These are phyloP conservation scores for Portunus trituberculatus DNA, from an alignment of 1,140 invertebrate genomes.

Conservation along the genomic window DNA sequence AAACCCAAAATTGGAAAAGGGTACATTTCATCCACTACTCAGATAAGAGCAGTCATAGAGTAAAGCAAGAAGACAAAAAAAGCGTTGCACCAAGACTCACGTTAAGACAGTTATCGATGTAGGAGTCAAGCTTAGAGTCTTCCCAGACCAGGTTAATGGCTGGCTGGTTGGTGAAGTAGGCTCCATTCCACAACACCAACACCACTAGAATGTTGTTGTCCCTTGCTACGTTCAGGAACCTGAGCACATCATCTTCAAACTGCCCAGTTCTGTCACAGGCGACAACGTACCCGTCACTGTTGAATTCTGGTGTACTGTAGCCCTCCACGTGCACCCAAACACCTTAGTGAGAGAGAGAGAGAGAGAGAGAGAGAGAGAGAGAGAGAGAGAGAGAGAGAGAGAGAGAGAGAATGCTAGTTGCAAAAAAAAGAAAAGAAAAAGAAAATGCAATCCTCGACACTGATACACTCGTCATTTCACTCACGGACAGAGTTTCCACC, in stretches of 20 bases:
- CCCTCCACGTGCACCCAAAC: constrained; percentile 82
- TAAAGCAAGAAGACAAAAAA: not conserved
- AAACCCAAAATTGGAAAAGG: not conserved
- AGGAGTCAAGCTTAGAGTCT: constrained; percentile 80
- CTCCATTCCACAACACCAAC: constrained; percentile 81
- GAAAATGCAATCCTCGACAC: no score
- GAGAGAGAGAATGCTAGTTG: no score
- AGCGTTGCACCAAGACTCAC: constrained; percentile 69
- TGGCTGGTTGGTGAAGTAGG: constrained; percentile 79
- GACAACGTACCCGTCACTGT: constrained; percentile 44
- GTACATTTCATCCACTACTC: constrained; percentile 28
- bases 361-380: not conserved
- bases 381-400: no score
- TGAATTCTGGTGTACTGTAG: constrained; percentile 78
- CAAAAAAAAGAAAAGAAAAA: no score
- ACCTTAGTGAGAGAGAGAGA: constrained; percentile 78
- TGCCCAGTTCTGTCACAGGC: constrained; percentile 36
- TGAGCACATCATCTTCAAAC: constrained; percentile 46
- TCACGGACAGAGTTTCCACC: constrained; percentile 82
- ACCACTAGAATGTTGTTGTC: constrained; percentile 80
- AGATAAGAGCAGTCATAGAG: not conserved
- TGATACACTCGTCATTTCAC: constrained; percentile 57
- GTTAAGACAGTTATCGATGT: constrained; percentile 80
- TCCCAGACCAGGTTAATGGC: constrained; percentile 80
- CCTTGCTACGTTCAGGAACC: constrained; percentile 37